These are phyloP conservation scores for Cheirogaleus major DNA, from an alignment of 2,797 vertebrate species.

Conservation along the genomic window DNA sequence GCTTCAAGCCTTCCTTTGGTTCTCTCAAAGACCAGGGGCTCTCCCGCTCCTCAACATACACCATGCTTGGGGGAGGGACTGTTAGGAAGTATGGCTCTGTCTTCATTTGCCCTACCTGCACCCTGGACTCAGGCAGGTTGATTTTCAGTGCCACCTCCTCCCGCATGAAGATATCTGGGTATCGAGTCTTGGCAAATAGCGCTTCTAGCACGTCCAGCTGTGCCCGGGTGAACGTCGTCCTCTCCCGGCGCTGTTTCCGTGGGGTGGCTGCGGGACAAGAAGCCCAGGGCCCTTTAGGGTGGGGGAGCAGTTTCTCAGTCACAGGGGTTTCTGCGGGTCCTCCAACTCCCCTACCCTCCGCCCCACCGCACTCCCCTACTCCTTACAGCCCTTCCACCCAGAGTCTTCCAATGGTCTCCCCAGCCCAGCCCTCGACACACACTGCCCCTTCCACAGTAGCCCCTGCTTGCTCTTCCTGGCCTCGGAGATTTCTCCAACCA, in stretches of 20 bases:
- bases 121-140: conserved; percentile 97
- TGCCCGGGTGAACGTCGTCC: conserved; percentile 97
- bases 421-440: not conserved
- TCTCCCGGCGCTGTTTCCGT: conserved; percentile 96
- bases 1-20: not conserved
- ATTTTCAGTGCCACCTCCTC: conserved; percentile 99
- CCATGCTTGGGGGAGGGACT: fast-evolving
- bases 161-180: conserved; percentile 99
- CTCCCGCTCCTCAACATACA: not conserved
- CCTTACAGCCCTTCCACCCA: not conserved
- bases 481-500: not conserved
- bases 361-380: not conserved
- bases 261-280: conserved; percentile 92
- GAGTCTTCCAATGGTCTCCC: fast-evolving
- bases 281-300: conserved; percentile 79
- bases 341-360: not conserved
- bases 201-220: conserved; percentile 97
- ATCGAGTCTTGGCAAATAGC: conserved; percentile 97
- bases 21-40: not conserved
- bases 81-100: not conserved
- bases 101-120: conserved; percentile 90
- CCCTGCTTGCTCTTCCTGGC: not conserved
- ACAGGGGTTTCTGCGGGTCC: not conserved
- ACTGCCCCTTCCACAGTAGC: no score
- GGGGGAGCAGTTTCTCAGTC: conserved; percentile 77